Evolutionary conservation across 2,888 invertebrate species (phyloP).

Genomic region (Rosalia funebris): DNA sequence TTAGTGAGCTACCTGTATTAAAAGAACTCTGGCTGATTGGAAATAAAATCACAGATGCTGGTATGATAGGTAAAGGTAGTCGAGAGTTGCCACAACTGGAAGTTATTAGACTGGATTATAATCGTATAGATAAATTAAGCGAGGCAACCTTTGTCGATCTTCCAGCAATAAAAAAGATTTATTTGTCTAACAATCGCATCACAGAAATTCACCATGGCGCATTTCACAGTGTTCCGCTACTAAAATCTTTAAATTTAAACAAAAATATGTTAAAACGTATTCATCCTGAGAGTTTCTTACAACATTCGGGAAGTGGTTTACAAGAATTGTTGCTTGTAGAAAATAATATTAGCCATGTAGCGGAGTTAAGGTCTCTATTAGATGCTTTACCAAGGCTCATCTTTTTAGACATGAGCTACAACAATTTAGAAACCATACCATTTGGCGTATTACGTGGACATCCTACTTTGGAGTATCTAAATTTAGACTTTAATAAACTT

Average conservation of each 20-base stretch:
- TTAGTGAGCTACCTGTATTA: slow-evolving; percentile 77
- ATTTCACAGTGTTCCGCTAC: slow-evolving; percentile 79
- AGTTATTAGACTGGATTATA: slow-evolving; percentile 75
- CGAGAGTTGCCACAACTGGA: slow-evolving; percentile 80
- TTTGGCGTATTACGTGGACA: slow-evolving; percentile 83
- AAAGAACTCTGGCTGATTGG: slow-evolving; percentile 76
- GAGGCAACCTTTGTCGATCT: slow-evolving; percentile 86
- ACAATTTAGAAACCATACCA: slow-evolving; percentile 80
- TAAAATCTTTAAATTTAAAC: slow-evolving; percentile 79
- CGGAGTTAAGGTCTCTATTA: slow-evolving; percentile 78
- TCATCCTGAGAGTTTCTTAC: slow-evolving; percentile 84
- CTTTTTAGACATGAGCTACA: slow-evolving; percentile 82
- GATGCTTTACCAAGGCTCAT: slow-evolving; percentile 81
- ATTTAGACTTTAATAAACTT: slow-evolving; percentile 82
- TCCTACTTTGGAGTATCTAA: slow-evolving; percentile 80
- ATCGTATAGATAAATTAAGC: slow-evolving; percentile 75
- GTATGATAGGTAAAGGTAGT: slow-evolving; percentile 82
- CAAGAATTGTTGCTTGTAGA: slow-evolving; percentile 82
- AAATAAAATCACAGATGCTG: slow-evolving; percentile 80
- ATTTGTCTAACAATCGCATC: slow-evolving; percentile 78
- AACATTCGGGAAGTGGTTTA: slow-evolving; percentile 77
- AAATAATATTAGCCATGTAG: slow-evolving; percentile 80
- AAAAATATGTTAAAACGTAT: slow-evolving; percentile 80
- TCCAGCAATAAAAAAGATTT: slow-evolving; percentile 74
- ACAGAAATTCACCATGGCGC: slow-evolving; percentile 82